These are phyloP conservation scores for Elegia similella DNA, from an alignment of 2,888 invertebrate species.

Conservation along the genomic window DNA sequence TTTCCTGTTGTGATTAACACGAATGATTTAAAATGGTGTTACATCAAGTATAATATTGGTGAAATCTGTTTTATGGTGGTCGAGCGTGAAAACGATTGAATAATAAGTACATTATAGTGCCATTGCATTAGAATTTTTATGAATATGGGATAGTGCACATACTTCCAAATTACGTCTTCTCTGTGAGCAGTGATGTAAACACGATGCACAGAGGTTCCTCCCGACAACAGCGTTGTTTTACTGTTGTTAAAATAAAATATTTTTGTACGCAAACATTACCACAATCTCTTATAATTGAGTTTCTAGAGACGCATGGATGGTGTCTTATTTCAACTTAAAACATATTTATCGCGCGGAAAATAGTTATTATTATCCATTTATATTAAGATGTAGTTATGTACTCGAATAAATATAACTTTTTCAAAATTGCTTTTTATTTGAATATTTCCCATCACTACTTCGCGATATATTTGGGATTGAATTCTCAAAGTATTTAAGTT, in stretches of 20 bases:
- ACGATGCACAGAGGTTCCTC: constrained; percentile 38
- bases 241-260: constrained; percentile 62
- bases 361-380: constrained; percentile 79
- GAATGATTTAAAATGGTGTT: no score
- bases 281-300: constrained; percentile 70
- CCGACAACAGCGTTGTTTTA: constrained; percentile 47
- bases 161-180: neutral
- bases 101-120: constrained; percentile 66
- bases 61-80: neutral
- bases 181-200: neutral
- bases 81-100: neutral
- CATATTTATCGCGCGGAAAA: constrained; percentile 79
- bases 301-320: constrained; percentile 57
- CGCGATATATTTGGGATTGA: no score
- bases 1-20: neutral
- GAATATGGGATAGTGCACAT: neutral
- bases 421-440: constrained; percentile 52
- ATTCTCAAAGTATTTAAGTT: no score
- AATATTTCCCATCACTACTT: constrained; percentile 12
- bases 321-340: constrained; percentile 71
- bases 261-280: constrained; percentile 65
- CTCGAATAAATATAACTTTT: constrained; percentile 83
- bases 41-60: no score
- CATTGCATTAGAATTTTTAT: constrained; percentile 43
- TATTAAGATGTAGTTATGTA: constrained; percentile 82